phyloP scores from a whole-genome alignment of 1,140 invertebrate species.

The Drosophila obscura region DNA sequence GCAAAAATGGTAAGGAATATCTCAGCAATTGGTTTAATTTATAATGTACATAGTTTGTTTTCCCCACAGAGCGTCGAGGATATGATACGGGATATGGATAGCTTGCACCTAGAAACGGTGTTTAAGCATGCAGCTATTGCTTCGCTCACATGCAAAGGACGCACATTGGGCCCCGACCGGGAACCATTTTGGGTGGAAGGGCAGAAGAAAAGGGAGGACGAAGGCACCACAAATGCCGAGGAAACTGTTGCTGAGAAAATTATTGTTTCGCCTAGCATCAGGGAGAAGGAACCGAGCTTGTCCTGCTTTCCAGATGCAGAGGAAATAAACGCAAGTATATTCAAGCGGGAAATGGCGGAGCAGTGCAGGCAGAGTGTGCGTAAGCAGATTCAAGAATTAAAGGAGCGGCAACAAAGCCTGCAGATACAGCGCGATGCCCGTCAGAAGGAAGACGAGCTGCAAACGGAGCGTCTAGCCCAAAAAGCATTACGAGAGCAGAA shows the following conservation, averaged over 20 bases:
- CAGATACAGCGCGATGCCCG: neutral
- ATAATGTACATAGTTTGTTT: too few species aligned
- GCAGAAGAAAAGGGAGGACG: neutral
- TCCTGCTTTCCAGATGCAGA: constrained; percentile 43
- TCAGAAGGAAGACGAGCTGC: constrained; percentile 11
- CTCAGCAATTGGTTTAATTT: neutral
- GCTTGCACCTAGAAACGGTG: constrained; percentile 36
- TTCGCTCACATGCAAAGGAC: constrained; percentile 41
- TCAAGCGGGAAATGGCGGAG: constrained; percentile 51
- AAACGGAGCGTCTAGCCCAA: neutral
- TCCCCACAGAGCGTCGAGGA: constrained; percentile 55
- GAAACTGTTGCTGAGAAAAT: neutral
- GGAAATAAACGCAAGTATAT: constrained; percentile 52
- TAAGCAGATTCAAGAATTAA: constrained; percentile 51
- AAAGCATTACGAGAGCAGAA: constrained; percentile 28
- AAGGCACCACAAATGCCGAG: neutral
- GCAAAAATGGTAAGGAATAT: constrained; percentile 27
- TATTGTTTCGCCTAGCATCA: neutral
- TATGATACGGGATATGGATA: constrained; percentile 23
- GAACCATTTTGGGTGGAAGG: constrained; percentile 26
- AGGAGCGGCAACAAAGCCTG: constrained; percentile 42
- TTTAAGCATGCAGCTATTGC: constrained; percentile 55
- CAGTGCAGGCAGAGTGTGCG: constrained; percentile 59
- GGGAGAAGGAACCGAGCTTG: constrained; percentile 6
- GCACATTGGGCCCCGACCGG: constrained; percentile 52